Percentiles rank a stretch among this genome's conserved stretches.
phyloP scores from a whole-genome alignment of 2,797 vertebrate species.

The Fundulus diaphanus region DNA sequence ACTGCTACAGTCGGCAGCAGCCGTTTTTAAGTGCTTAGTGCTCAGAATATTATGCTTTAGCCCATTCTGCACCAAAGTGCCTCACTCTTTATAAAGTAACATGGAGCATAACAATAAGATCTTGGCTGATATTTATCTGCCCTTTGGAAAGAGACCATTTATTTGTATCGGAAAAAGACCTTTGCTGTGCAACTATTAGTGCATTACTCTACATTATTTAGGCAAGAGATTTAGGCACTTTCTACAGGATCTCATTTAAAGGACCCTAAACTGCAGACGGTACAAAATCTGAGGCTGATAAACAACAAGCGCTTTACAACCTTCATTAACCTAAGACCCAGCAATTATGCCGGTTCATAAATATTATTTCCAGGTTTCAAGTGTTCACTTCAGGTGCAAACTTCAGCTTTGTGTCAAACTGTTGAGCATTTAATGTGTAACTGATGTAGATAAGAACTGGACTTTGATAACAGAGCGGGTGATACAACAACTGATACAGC shows the following conservation, averaged over 20 bases:
- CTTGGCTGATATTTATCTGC: too few species aligned
- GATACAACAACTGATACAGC: neutral
- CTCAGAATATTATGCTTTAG: too few species aligned
- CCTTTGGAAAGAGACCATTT: too few species aligned
- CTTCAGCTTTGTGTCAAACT: neutral
- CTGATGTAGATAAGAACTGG: slow-evolving; percentile 36
- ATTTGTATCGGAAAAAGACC: too few species aligned
- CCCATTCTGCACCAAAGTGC: too few species aligned
- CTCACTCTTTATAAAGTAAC: too few species aligned
- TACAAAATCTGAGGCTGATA: neutral
- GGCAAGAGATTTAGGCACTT: too few species aligned
- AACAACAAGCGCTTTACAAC: neutral
- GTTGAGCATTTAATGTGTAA: slow-evolving; percentile 28
- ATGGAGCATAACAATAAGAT: too few species aligned
- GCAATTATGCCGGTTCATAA: neutral
- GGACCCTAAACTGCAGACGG: neutral
- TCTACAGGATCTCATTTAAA: neutral
- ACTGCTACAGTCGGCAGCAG: too few species aligned
- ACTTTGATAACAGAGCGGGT: slow-evolving; percentile 45
- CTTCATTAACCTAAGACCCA: neutral
- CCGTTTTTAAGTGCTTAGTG: too few species aligned
- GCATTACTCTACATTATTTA: too few species aligned
- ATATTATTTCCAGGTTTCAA: neutral
- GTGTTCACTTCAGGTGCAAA: neutral
- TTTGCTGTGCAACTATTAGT: too few species aligned